phyloP scores from a whole-genome alignment of 2,797 vertebrate genomes.

The Meda fulgida region DNA sequence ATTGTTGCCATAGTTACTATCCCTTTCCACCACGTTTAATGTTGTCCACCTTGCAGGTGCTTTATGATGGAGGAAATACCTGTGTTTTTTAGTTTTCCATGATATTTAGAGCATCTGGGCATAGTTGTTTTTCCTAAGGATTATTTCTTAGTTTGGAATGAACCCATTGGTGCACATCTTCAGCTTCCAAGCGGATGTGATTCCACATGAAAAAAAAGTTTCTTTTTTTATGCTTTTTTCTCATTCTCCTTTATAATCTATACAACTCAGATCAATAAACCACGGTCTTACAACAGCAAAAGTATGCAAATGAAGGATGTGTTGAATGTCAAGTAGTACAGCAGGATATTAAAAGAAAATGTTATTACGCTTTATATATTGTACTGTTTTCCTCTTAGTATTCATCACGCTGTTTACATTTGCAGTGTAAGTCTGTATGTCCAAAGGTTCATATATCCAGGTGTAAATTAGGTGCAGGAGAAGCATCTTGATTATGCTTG shows the following conservation, averaged over 20 bases:
- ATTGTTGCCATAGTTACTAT: slow-evolving; percentile 14
- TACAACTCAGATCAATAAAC: slow-evolving; percentile 3
- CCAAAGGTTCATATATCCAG: background rate
- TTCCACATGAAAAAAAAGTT: slow-evolving; percentile 1
- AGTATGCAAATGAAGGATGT: slow-evolving; percentile 20
- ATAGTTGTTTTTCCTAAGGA: slow-evolving; percentile 31
- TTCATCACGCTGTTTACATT: background rate
- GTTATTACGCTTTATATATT: background rate
- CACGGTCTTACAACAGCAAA: background rate
- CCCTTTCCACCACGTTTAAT: background rate
- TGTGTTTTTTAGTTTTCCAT: background rate
- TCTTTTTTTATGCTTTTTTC: background rate
- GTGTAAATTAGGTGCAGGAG: background rate
- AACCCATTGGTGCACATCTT: slow-evolving; percentile 32
- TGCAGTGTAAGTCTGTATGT: background rate
- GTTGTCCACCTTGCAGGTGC: background rate
- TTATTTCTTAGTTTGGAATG: slow-evolving; percentile 25
- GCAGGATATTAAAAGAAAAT: background rate
- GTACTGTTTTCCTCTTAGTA: background rate
- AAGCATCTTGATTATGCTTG: background rate
- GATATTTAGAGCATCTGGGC: slow-evolving; percentile 6
- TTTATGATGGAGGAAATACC: background rate
- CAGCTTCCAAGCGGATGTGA: slow-evolving; percentile 20
- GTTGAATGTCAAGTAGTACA: background rate
- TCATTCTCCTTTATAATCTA: background rate